These are phyloP conservation scores for Cryptotermes secundus DNA, from an alignment of 1,140 invertebrate species.

Conservation along the genomic window DNA sequence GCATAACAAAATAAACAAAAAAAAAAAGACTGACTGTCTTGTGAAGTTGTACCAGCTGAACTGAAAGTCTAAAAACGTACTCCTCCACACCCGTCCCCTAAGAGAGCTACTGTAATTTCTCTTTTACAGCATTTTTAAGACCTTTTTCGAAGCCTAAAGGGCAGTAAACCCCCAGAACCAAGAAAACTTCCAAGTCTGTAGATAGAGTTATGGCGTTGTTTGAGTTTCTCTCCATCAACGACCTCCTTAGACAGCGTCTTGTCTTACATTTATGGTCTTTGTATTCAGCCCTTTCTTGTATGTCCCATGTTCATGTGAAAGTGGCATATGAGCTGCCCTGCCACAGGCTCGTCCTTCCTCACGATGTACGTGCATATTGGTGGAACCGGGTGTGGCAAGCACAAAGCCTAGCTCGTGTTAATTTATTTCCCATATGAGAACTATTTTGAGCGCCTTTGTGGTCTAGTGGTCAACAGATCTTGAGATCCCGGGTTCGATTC, in stretches of 20 bases:
- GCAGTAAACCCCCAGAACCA: neutral
- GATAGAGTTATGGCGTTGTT: neutral
- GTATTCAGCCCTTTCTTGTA: neutral
- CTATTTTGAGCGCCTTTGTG: too few relatives aligned
- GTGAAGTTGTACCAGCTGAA: neutral
- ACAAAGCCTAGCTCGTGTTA: too few relatives aligned
- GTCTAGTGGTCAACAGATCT: too few relatives aligned
- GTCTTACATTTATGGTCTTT: conserved; percentile 14
- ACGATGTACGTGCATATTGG: too few relatives aligned
- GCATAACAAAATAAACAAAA: too few relatives aligned
- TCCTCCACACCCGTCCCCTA: neutral
- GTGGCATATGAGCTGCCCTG: neutral
- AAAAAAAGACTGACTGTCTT: neutral
- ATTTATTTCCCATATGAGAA: too few relatives aligned
- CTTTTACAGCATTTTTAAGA: conserved; percentile 11
- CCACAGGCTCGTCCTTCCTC: neutral
- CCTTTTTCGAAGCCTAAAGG: neutral
- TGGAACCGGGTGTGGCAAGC: too few relatives aligned
- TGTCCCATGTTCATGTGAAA: neutral
- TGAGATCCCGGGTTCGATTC: too few relatives aligned
- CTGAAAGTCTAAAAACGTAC: neutral
- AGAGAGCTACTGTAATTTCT: neutral
- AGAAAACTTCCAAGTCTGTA: neutral
- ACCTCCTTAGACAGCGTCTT: neutral
- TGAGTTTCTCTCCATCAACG: neutral